Evolutionary conservation across 2,888 invertebrate genomes (phyloP), one percentile per base, ranked within the genome.

Genomic region (Lepidochrysops patricia): DNA sequence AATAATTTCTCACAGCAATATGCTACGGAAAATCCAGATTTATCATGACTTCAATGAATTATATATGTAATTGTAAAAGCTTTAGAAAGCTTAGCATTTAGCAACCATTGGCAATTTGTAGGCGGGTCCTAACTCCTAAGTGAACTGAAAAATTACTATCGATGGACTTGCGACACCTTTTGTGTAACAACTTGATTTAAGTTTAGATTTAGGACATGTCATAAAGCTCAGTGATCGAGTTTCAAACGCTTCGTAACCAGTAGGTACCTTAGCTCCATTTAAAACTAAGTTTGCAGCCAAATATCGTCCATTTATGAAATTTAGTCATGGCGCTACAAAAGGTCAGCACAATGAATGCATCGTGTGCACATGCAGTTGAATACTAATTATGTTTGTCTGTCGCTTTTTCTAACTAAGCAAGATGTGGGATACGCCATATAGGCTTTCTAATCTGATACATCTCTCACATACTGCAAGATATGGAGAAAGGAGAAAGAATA

Each of bases 291-390:
- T 29, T 29, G 54, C 19, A 54, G 59, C 59, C 59, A 59, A 59
- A 15, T 52, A 19, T 35, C 26, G 19, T 25, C 59, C 52, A 58
- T 52, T 57, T 61, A 37, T 61, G 43, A 26, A 56, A 58, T 59
- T 57, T 58, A 56, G 58, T 57, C 57, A 58, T 61, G 29, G 61
- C 62, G 57, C 56, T 37, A 59, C 35, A 52, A 52, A 59, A 34
- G 59, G 27, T 26, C 52, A 35, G 13, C 63, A 67, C 61, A 68
- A 65, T 64, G 66, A 65, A 68, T 59, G 62, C 70, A 65, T 63
- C 66, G 57, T 65, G 61, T 66, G 62, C 64, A 63, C 58, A 57
- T 62, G 62, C 68, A 60, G 70, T 70, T 72, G 67, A 72, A 74
- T 73, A 71, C 67, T 67, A 73, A 73, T 72, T 58, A 19, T 35